Percentiles rank a stretch among this genome's conserved stretches.
phyloP scores from a whole-genome alignment of 2,797 vertebrate species.

The Silurus aristotelis region DNA sequence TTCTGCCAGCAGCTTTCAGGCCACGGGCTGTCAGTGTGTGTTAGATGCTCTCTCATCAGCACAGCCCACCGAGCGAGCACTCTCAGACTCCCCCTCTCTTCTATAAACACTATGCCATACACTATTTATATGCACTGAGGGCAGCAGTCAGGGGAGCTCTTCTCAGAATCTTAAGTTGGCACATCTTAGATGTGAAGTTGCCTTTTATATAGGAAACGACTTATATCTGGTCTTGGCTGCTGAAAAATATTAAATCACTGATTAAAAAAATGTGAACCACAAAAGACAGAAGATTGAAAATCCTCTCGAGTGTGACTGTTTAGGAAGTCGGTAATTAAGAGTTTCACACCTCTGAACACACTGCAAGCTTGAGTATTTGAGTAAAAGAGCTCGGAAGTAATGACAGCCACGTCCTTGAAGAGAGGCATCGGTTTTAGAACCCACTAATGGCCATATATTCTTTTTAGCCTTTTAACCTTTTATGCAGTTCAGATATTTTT shows the following conservation, averaged over 20 bases:
- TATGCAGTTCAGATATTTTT: background rate
- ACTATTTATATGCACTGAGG: constrained; percentile 53
- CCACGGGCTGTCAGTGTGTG: constrained; percentile 50
- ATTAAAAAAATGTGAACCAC: constrained; percentile 5
- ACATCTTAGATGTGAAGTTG: constrained; percentile 9
- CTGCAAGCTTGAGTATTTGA: background rate
- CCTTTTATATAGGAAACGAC: background rate
- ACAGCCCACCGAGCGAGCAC: constrained; percentile 45
- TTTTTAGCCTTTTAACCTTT: background rate
- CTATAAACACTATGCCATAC: constrained; percentile 52
- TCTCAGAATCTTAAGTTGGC: constrained; percentile 21
- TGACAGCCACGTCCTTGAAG: background rate
- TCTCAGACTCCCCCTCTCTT: constrained; percentile 26
- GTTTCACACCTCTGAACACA: background rate
- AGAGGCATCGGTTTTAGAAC: background rate
- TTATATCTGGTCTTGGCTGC: background rate
- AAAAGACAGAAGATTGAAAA: background rate
- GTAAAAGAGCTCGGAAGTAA: background rate
- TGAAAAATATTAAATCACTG: background rate
- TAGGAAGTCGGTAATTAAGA: background rate
- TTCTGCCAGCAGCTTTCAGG: constrained; percentile 42
- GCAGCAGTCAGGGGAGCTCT: constrained; percentile 23
- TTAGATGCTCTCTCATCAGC: constrained; percentile 54
- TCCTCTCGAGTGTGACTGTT: background rate
- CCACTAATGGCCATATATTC: background rate